Base-by-base conservation (phyloP, 2,888 invertebrate genomes). In the Oxystoma pomonae region DNA sequence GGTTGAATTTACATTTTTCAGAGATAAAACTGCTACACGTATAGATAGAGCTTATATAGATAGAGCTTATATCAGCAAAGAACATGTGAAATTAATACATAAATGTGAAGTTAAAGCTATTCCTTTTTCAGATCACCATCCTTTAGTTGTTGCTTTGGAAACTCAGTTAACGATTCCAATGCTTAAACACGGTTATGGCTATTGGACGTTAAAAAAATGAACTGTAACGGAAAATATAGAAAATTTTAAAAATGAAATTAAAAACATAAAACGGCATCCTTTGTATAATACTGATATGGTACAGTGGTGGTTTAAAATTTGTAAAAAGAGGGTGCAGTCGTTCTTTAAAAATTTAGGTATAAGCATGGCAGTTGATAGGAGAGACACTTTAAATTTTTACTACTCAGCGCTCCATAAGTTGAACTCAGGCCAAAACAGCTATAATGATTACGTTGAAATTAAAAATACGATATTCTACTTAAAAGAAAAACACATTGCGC, bases 41-140 rank as follows among this genome's bases (percentile, higher is more conserved):
- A 63, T 63, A 57, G 59, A 63, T 51, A 60, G 59, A 49, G 57
- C 59, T n/a, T 49, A 60, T 49, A 63, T 63, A 57, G 59, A 63
- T 51, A 60, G 59, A 49, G 57, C 59, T n/a, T 49, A 60, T 49
- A 22, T 35, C 12, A 35, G 35, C 12, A 35, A 12, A 12, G 35
- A 35, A 35, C 35, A 35, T 12, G 12, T 7, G 12, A 35, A 35
- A 7, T 12, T 35, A 7, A 35, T 35, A 7, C 12, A 35, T 35
- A 35, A 35, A 7, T 35, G 35, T 35, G 35, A 35, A 35, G 12
- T 12, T 35, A 35, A 35, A 35, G 35, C 35, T 35, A 35, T 35
- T 12, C 35, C 35, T 35, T 35, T 35, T 35, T 35, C 35, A 35
- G 35, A 35, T 35, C 35, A 35, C 35, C 35, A 35, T 12, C 35